Percentiles rank a stretch among this genome's conserved stretches.
phyloP scores from a whole-genome alignment of 2,888 invertebrate genomes.

The Drosophila koepferae region DNA sequence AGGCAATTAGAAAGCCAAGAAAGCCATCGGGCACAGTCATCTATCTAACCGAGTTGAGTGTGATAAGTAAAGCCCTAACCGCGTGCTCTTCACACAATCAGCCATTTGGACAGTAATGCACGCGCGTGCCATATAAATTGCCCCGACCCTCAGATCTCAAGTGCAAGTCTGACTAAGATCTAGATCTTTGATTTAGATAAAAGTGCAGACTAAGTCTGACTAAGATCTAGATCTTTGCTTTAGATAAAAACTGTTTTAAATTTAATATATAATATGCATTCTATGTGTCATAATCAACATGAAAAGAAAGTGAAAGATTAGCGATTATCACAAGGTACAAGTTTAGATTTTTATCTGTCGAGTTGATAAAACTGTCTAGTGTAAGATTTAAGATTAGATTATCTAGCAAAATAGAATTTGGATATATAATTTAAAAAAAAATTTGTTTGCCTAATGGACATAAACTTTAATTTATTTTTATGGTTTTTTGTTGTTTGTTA shows the following conservation, averaged over 20 bases:
- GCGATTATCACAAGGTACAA: background rate
- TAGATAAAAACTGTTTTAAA: background rate
- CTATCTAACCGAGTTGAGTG: conserved; percentile 19
- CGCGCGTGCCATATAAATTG: background rate
- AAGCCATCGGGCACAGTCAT: conserved; percentile 31
- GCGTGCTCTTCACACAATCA: conserved; percentile 38
- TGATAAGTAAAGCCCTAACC: conserved; percentile 47
- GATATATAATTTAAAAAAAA: no score
- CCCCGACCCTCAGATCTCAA: background rate
- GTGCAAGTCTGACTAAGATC: conserved; percentile 18
- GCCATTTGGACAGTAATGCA: conserved; percentile 13
- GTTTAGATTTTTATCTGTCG: background rate
- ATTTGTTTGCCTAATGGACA: background rate
- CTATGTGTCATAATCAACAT: background rate
- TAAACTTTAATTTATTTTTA: background rate
- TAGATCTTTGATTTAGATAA: conserved; percentile 4
- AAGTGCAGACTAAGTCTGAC: conserved; percentile 20
- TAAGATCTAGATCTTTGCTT: conserved; percentile 4
- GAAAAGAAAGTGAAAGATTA: conserved; percentile 16
- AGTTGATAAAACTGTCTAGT: background rate
- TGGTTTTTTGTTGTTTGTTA: background rate
- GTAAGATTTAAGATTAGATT: no score
- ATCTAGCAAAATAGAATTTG: background rate
- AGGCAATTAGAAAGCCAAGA: conserved; percentile 52
- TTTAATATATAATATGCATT: background rate